phyloP scores from a whole-genome alignment of 2,113 vertebrate genomes.

The Podarcis raffonei region DNA sequence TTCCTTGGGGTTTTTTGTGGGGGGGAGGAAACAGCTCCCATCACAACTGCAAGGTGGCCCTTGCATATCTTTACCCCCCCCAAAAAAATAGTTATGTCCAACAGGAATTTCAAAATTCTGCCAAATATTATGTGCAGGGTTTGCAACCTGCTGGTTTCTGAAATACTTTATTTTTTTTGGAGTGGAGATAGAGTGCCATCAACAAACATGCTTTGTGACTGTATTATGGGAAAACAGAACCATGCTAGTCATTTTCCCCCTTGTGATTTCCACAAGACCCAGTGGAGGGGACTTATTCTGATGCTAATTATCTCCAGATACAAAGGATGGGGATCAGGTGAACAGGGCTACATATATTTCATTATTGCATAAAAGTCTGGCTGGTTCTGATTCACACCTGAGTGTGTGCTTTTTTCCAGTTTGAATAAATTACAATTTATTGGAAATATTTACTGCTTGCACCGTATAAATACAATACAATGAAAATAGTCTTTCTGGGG shows the following conservation, averaged over 20 bases:
- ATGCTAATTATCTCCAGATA: slow-evolving; percentile 48
- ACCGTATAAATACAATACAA: background rate
- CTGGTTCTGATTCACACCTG: background rate
- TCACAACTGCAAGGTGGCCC: background rate
- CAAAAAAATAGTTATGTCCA: background rate
- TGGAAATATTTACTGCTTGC: slow-evolving; percentile 1
- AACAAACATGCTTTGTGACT: background rate
- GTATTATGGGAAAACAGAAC: background rate
- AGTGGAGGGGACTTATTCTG: background rate
- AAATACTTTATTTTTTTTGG: slow-evolving; percentile 17
- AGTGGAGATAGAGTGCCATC: too few relatives aligned
- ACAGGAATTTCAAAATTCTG: slow-evolving; percentile 27
- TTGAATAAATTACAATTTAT: slow-evolving; percentile 14
- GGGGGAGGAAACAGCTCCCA: background rate
- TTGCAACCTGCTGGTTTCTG: slow-evolving; percentile 37
- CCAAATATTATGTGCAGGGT: slow-evolving; percentile 14
- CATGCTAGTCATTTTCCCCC: background rate
- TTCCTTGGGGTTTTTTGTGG: background rate
- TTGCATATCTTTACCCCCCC: background rate
- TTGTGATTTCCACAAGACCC: background rate
- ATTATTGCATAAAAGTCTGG: background rate
- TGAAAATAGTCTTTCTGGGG: background rate
- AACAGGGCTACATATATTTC: background rate
- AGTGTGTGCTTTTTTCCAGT: background rate
- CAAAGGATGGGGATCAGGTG: slow-evolving; percentile 25